These are phyloP conservation scores for Oophaga pumilio DNA, from an alignment of 2,113 vertebrate species.

Conservation along the genomic window DNA sequence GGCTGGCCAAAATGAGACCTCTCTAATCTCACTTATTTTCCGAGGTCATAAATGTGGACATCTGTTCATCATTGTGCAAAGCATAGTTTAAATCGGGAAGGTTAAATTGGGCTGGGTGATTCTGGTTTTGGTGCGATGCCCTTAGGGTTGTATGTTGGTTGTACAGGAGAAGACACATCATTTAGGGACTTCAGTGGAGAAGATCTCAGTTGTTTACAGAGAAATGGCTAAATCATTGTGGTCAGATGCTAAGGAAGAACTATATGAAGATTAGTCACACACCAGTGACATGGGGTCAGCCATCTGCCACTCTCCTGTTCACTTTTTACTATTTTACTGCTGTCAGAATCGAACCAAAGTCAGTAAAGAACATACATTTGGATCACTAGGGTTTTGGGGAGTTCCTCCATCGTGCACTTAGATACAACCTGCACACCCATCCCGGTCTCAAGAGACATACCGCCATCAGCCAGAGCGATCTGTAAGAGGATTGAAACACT, in stretches of 20 bases:
- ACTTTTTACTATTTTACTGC: neutral
- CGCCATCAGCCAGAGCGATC: neutral
- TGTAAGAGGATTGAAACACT: too few species aligned
- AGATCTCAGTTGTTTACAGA: conserved; percentile 44
- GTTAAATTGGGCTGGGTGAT: neutral
- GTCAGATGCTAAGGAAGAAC: conserved; percentile 66
- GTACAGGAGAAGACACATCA: neutral
- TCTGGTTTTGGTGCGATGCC: neutral
- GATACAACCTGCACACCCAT: neutral
- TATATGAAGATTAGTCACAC: conserved; percentile 60
- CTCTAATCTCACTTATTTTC: too few species aligned
- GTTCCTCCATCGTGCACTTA: too few species aligned
- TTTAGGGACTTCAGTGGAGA: neutral
- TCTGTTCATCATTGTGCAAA: too few species aligned
- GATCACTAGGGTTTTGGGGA: neutral
- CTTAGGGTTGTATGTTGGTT: neutral
- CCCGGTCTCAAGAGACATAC: neutral
- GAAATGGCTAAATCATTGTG: conserved; percentile 70
- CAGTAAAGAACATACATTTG: neutral
- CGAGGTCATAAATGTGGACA: too few species aligned
- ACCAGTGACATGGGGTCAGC: conserved; percentile 53
- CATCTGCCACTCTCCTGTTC: conserved; percentile 21
- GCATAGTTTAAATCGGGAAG: too few species aligned
- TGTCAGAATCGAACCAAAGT: neutral
- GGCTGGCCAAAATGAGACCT: too few species aligned